These are phyloP conservation scores for Darevskia nairensis DNA, from an alignment of 2,797 vertebrate species.

Conservation along the genomic window DNA sequence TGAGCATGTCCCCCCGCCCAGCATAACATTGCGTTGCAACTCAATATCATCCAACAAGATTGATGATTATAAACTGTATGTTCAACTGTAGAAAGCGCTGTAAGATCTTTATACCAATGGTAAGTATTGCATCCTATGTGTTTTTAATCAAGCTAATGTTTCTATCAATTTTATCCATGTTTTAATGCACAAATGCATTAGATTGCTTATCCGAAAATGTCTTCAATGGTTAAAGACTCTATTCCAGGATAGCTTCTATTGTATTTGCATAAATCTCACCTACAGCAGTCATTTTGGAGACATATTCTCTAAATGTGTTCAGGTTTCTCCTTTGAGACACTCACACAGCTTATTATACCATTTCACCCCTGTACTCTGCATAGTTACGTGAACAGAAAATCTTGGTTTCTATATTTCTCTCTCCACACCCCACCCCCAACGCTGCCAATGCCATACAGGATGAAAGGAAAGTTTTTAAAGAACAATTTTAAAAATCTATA, in stretches of 20 bases:
- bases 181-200: background rate
- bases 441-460: conserved; percentile 20
- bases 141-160: background rate
- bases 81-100: too few species aligned
- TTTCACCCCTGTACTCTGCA: background rate
- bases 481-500: conserved; percentile 50
- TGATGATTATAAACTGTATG: too few species aligned
- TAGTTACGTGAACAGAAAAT: background rate
- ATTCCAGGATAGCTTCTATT: background rate
- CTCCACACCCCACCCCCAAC: conserved; percentile 24
- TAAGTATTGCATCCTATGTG: too few species aligned
- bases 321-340: background rate
- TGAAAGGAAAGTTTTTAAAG: conserved; percentile 51
- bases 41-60: too few species aligned
- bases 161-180: too few species aligned
- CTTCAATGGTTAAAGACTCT: background rate
- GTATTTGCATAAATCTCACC: conserved; percentile 10
- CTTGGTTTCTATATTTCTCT: conserved; percentile 15
- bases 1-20: too few species aligned
- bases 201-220: background rate
- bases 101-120: too few species aligned
- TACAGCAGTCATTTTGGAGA: background rate
- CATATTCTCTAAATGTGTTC: background rate
- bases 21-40: too few species aligned
- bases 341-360: background rate